Evolutionary conservation across 2,888 invertebrate species (phyloP).

Genomic region (Athalia rosae): DNA sequence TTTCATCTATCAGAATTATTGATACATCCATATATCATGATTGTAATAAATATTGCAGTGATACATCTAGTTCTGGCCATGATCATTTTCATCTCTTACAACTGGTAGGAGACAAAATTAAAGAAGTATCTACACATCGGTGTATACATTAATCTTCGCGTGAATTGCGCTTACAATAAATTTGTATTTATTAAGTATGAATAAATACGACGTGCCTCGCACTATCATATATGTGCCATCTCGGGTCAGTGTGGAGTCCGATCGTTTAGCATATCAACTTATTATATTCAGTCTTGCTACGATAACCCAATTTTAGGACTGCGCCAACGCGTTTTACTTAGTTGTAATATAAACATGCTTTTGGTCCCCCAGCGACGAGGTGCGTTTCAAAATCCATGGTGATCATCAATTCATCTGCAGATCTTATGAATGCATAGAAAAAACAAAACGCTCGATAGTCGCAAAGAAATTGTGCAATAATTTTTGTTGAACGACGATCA

Average conservation of each 20-base stretch:
- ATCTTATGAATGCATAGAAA: too few species aligned
- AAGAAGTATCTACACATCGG: not conserved
- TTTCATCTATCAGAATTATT: too few species aligned
- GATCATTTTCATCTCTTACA: not conserved
- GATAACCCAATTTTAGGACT: slow-evolving; percentile 35
- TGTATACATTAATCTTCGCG: not conserved
- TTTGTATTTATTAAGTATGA: not conserved
- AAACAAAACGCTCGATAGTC: too few species aligned
- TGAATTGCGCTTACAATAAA: not conserved
- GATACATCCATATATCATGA: too few species aligned
- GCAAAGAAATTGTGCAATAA: too few species aligned
- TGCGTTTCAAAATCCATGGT: too few species aligned
- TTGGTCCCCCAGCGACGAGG: too few species aligned
- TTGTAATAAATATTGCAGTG: not conserved
- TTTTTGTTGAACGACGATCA: too few species aligned
- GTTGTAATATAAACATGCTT: too few species aligned
- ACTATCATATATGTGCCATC: slow-evolving; percentile 16
- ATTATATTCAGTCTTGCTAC: not conserved
- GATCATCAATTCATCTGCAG: too few species aligned
- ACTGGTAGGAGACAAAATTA: not conserved
- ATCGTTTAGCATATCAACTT: not conserved
- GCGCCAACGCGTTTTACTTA: not conserved
- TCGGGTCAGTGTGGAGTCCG: slow-evolving; percentile 27
- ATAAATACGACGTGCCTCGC: not conserved
- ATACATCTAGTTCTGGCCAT: slow-evolving; percentile 7